Base-by-base conservation (phyloP, 2,797 vertebrate genomes). In the Fratercula arctica region DNA sequence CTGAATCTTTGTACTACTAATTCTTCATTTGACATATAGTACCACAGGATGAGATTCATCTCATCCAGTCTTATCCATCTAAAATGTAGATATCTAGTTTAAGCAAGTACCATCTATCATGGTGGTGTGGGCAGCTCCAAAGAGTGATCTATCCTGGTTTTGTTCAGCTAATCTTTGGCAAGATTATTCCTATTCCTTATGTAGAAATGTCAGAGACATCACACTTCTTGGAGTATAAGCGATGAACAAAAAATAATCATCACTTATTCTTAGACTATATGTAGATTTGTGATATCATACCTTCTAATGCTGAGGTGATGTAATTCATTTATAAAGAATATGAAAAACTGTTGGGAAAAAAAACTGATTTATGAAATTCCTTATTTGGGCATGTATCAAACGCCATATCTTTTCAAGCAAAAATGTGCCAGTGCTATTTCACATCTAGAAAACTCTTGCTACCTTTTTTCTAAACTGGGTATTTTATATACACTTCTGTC, bases 331-430 rank as follows among this genome's bases (percentile, higher is more conserved):
- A 6, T 51, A 70, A 85, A 66, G 16, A 69, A 61, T 26, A n/a
- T 6, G 2, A 64, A 75, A 85, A 81, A 3, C 1, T 69, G 13
- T 31, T 37, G 4, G 4, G 11, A 15, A 60, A 53, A 57, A 0
- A 57, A 0, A 7, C 1, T n/a, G 5, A n/a, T 57, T 15, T 41
- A 29, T 61, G 0, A 29, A 82, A 39, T 56, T 56, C 9, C 15
- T 75, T 61, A 31, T 48, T 67, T 79, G 33, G 1, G 3, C 39
- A 53, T 2, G 1, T 46, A 70, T 48, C 7, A 24, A 67, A 21
- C 11, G 41, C 6, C 9, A 80, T 37, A 20, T 51, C 6, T 79
- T 90, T 61, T 70, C 33, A 91, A 72, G 21, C 9, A 80, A 83
- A 90, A 76, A 60, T 24, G 10, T n/a, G 5, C 35, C 24, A n/a